Conservation (phyloP, 2,113 vertebrate genomes). For the Tachysurus vachellii region DNA sequence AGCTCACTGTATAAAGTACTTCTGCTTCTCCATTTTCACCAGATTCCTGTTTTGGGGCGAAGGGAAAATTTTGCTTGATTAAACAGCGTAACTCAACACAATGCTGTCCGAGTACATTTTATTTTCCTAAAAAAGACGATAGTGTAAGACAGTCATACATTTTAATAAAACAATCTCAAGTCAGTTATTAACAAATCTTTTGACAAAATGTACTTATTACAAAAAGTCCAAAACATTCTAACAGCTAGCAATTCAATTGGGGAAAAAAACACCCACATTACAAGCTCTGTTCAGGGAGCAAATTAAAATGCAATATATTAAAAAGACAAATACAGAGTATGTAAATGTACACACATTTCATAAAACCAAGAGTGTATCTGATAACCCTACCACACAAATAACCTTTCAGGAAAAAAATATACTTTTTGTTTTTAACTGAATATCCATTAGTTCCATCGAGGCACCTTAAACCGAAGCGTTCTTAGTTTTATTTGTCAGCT, state of each 20-base stretch:
- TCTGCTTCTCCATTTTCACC: neutral
- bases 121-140: slow-evolving; percentile 27
- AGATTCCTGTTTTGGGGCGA: neutral
- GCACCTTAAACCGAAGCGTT: neutral
- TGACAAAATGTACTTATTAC: neutral
- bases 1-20: neutral
- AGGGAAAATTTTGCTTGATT: neutral
- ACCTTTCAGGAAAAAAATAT: neutral
- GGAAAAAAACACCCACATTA: neutral
- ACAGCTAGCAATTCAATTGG: slow-evolving; percentile 17
- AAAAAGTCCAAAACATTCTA: neutral
- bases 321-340: neutral
- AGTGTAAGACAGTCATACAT: neutral
- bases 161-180: slow-evolving; percentile 24
- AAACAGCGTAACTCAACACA: neutral
- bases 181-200: slow-evolving; percentile 36
- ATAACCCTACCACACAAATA: slow-evolving; percentile 11
- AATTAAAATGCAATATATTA: slow-evolving; percentile 39
- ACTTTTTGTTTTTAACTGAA: neutral
- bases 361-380: slow-evolving; percentile 11
- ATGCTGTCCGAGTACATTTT: neutral
- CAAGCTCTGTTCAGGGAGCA: slow-evolving; percentile 5
- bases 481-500: neutral
- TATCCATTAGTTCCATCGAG: neutral
- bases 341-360: neutral